Conservation (phyloP, 2,888 invertebrate genomes). For the Tubiluchus corallicola region DNA sequence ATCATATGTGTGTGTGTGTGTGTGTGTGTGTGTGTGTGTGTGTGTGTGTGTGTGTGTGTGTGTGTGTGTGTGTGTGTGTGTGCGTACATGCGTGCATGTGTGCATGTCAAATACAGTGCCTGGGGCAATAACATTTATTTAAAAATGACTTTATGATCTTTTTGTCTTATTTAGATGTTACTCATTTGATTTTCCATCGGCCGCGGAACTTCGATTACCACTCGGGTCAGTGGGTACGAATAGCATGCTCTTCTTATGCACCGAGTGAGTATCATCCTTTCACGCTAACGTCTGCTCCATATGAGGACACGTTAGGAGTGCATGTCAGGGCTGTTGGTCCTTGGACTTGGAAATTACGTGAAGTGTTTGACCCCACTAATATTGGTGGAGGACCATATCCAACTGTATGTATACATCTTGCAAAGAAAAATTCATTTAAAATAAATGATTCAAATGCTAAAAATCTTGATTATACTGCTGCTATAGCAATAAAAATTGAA, state of each 20-base stretch:
- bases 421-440: no score
- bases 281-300: slow-evolving; percentile 27
- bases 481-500: no score
- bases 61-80: no score
- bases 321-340: slow-evolving; percentile 27
- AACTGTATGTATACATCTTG: slow-evolving; percentile 17
- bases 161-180: slow-evolving; percentile 21
- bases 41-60: no score
- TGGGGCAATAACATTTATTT: no score
- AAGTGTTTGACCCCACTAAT: slow-evolving; percentile 17
- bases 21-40: no score
- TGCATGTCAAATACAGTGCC: no score
- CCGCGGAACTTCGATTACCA: slow-evolving; percentile 26
- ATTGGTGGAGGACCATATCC: slow-evolving; percentile 18
- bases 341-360: slow-evolving; percentile 24
- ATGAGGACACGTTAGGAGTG: slow-evolving; percentile 25
- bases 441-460: no score
- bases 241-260: slow-evolving; percentile 20
- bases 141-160: no score
- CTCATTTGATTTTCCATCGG: slow-evolving; percentile 25
- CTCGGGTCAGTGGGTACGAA: slow-evolving; percentile 27
- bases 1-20: no score
- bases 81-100: no score
- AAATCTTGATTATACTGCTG: no score
- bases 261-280: slow-evolving; percentile 25